Percentiles rank a stretch among this genome's conserved stretches.
Evolutionary conservation across 2,888 invertebrate species (phyloP).

Genomic region (Priocnemis perturbator): DNA sequence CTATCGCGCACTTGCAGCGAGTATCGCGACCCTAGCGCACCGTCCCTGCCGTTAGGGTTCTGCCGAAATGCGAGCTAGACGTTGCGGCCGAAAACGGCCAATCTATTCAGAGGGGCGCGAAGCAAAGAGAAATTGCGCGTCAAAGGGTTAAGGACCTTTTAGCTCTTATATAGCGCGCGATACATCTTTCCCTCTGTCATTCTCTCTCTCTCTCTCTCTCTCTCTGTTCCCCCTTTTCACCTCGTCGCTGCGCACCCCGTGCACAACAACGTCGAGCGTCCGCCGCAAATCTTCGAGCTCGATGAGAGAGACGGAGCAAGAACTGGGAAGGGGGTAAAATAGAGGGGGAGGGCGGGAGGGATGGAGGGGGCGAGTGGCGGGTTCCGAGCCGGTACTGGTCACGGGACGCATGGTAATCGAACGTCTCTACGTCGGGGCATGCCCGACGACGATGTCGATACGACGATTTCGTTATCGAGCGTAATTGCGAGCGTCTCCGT

Average conservation of each 20-base stretch:
- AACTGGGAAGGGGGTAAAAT: slow-evolving; percentile 17
- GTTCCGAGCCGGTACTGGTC: slow-evolving; percentile 31
- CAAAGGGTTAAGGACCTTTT: background rate
- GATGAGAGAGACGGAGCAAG: slow-evolving; percentile 30
- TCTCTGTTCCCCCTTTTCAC: slow-evolving; percentile 2
- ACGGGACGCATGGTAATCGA: slow-evolving; percentile 49
- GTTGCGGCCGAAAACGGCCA: background rate
- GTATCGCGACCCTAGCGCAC: no score
- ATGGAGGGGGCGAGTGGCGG: background rate
- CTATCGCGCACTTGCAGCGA: no score
- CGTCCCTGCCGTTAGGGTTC: no score
- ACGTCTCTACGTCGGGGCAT: slow-evolving; percentile 41
- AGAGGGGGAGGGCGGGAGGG: slow-evolving; percentile 23
- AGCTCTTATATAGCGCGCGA: no score
- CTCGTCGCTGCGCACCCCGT: slow-evolving; percentile 30
- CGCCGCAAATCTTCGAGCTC: slow-evolving; percentile 46
- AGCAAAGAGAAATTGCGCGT: background rate
- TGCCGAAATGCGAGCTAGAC: no score
- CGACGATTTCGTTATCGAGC: slow-evolving; percentile 21
- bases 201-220: slow-evolving; percentile 6
- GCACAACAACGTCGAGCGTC: slow-evolving; percentile 45
- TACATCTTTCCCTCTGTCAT: background rate
- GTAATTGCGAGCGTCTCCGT: slow-evolving; percentile 9
- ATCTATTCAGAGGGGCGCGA: background rate
- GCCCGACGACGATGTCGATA: slow-evolving; percentile 30